Base-by-base conservation (phyloP, 2,113 vertebrate genomes). In the Lethenteron reissneri region DNA sequence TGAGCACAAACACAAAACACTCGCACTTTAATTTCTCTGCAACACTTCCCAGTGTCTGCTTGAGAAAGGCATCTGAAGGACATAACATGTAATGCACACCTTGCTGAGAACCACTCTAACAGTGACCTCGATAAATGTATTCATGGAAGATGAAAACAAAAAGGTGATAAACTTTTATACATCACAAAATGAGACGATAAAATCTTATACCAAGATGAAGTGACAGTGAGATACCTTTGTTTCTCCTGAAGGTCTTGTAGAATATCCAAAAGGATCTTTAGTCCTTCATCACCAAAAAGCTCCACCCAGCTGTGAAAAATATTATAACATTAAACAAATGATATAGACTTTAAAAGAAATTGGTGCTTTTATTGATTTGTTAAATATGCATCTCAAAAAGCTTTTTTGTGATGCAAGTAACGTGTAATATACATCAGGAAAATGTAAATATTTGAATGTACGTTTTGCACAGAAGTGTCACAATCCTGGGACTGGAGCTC, bases 241-340 rank as follows among this genome's bases (percentile, higher is more conserved):
- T 68, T 68, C 64, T 68, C 64, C 64, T 68, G 64, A n/a, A 68
- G 25, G 64, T 68, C 64, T 8, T 68, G 64, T 17, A 68, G 64
- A n/a, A 68, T n/a, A 11, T 25, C 64, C 64, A 68, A 25, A 17
- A 68, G 64, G 11, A 68, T n/a, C n/a, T 68, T 11, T 8, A 68
- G 64, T 68, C 64, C 64, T 17, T 68, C 64, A 68, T 68, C 64
- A 68, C 64, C 64, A 68, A 68, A 68, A 68, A 11, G n/a, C 64
- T 68, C 25, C 64, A 68, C 64, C 64, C 64, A 68, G 64, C 64
- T 68, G 64, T 68, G n/a, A 68, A 25, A 68, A 17, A 10, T 11
- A 10, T 2, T 2, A 68, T 9, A 68, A 68, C 64, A 68, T 17
- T n/a, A 25, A 68, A 25, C n/a, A 68, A 25, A 3, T n/a, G 25